Percentiles rank a stretch among this genome's conserved stretches.
phyloP scores from a whole-genome alignment of 2,113 vertebrate species.

The Mustelus asterias region DNA sequence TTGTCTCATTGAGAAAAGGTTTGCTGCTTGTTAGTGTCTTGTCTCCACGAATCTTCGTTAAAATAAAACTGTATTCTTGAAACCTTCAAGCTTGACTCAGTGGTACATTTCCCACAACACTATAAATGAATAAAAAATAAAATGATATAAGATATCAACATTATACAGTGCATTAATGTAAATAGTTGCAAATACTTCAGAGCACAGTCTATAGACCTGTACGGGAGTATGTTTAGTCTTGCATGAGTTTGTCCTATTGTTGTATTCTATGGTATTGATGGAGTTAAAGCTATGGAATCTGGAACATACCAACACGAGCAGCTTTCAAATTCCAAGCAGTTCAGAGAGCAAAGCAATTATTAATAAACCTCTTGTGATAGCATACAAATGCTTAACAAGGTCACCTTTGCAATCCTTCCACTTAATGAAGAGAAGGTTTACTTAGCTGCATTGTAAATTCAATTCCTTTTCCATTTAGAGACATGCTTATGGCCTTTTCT shows the following conservation, averaged over 20 bases:
- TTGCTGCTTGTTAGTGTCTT: too few relatives aligned
- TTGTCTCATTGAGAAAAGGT: too few relatives aligned
- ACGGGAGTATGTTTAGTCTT: background rate
- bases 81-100: too few relatives aligned
- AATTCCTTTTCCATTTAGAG: background rate
- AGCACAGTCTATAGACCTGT: too few relatives aligned
- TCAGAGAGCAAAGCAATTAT: conserved; percentile 18
- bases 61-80: too few relatives aligned
- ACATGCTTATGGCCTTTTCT: background rate
- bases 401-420: background rate
- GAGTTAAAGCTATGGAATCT: background rate
- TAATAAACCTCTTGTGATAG: background rate
- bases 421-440: background rate
- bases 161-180: background rate
- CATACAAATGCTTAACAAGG: background rate
- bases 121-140: too few relatives aligned
- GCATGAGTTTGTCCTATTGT: background rate
- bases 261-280: background rate
- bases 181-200: background rate
- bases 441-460: background rate
- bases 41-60: too few relatives aligned
- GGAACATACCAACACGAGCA: background rate
- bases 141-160: background rate
- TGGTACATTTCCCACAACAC: too few relatives aligned
- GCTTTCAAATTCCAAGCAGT: conserved; percentile 20